phyloP scores from a whole-genome alignment of 1,140 invertebrate species.

The Tetragonula clypearis region DNA sequence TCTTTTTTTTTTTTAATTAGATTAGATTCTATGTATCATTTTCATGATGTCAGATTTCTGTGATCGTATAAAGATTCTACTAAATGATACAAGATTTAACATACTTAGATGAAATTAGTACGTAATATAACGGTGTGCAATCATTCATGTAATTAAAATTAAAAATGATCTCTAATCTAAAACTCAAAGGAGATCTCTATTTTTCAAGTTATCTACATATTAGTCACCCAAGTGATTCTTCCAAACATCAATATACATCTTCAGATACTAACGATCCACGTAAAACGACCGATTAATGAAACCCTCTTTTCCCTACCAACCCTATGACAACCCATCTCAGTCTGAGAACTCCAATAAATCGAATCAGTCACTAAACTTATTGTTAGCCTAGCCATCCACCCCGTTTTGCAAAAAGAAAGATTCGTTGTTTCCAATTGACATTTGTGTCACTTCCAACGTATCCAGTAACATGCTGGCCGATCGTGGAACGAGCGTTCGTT shows the following conservation, averaged over 20 bases:
- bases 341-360: too few species aligned
- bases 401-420: not conserved
- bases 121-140: too few species aligned
- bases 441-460: not conserved
- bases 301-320: not conserved
- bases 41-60: too few species aligned
- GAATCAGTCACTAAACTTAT: not conserved
- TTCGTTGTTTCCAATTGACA: not conserved
- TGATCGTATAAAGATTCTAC: too few species aligned
- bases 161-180: too few species aligned
- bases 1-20: too few species aligned
- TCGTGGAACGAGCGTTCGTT: conserved; percentile 32
- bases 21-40: too few species aligned
- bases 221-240: not conserved
- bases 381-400: not conserved
- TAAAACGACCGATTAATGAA: not conserved
- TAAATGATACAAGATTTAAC: too few species aligned
- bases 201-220: not conserved
- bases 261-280: not conserved
- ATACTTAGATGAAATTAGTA: too few species aligned
- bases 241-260: not conserved
- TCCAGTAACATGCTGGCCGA: not conserved
- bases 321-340: not conserved
- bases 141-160: too few species aligned
- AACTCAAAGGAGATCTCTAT: too few species aligned